Base-by-base conservation (phyloP, 2,888 invertebrate genomes). In the Idaea biselata region DNA sequence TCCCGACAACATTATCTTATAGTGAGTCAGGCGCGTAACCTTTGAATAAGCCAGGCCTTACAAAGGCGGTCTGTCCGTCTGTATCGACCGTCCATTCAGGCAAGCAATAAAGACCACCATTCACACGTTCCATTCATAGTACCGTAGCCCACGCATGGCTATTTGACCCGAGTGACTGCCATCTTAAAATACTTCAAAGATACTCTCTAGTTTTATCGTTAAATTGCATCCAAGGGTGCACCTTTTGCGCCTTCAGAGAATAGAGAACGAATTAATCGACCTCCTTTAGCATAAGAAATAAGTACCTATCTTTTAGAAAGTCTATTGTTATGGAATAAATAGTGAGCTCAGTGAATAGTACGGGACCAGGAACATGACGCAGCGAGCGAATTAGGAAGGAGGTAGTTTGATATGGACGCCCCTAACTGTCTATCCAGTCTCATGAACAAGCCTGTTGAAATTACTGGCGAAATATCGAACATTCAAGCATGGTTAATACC, bases 41-140 rank as follows among this genome's bases (percentile, higher is more conserved):
- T 44, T 44, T 14, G 44, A 25, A n/a, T n/a, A 25, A 44, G 44
- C 44, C n/a, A 44, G 14, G 44, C 44, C 14, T 44, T 14, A 44
- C 44, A 44, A 44, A 44, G 44, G 44, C 44, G 44, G 44, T 44
- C 44, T 44, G 44, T 44, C 44, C 44, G 44, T 44, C 44, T 44
- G 44, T 44, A 44, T 11, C 11, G 44, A 11, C 44, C 44, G 44
- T 44, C 44, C 44, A 44, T 44, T 44, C 44, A 44, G 44, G 44
- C 44, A 11, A 44, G 44, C 44, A 44, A 44, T 44, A 44, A 44
- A 44, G 44, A 44, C 11, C 11, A 11, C 44, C 44, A 44, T 44
- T 44, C 44, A 44, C 44, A 44, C 14, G 44, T 44, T 44, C 44
- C 44, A 44, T 44, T 44, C 44, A 44, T 44, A 44, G 44, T 44